Base-by-base conservation (phyloP, 2,888 invertebrate species). In the Neoascia interrupta region DNA sequence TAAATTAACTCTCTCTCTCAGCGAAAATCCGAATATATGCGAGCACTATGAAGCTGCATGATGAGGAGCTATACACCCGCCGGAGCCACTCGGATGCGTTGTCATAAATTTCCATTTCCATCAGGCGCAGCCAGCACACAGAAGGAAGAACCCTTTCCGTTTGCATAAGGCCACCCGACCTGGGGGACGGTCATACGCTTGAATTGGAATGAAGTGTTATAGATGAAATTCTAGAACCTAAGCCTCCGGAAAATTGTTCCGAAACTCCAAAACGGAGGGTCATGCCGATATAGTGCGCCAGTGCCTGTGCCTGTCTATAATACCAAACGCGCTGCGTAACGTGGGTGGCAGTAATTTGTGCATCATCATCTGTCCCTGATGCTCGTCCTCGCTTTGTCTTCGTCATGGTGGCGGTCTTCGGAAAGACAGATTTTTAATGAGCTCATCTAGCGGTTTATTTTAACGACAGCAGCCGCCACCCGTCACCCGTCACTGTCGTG, bases 361-460 rank as follows among this genome's bases (percentile, higher is more conserved):
- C 79, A 79, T 79, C 79, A 79, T 79, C 79, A 66, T 66, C 76
- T 70, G 70, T 64, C n/a, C 61, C 56, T n/a, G 28, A n/a, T 31
- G 8, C 8, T 41, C 8, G 18, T 18, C 5, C 13, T n/a, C 43
- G 26, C 28, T 43, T 54, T 53, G 41, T 66, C 68, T 53, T 28
- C 53, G 70, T 79, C 47, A 66, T 26, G 58, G 72, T 76, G 54
- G 60, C 56, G 64, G 73, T 61, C 60, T 53, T 68, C 37, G 61
- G 49, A 79, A 61, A 73, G 73, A 73, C 79, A 79, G 79, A 79
- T 72, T 79, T 79, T 79, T 79, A 79, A 79, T 79, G 79, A 79
- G 66, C 79, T 79, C 79, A 79, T 79, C 79, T 68, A 79, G 79
- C 73, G 79, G 79, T 73, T 66, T 56, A 68, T 68, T 79, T 79